Percentiles rank a stretch among this genome's conserved stretches.
phyloP scores from a whole-genome alignment of 2,888 invertebrate genomes.

The Tuberolachnus salignus region DNA sequence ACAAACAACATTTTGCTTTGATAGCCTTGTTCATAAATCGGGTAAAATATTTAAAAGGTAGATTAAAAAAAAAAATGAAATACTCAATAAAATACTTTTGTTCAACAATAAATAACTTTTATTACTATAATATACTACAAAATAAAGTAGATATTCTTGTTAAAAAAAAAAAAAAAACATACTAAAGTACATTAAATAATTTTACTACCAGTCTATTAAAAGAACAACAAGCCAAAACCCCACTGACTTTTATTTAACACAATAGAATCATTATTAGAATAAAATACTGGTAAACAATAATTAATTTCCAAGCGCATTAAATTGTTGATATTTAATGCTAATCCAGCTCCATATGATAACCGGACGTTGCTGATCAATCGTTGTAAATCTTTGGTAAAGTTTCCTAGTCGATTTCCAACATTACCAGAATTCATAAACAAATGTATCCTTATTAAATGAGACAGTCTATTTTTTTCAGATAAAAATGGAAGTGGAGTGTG shows the following conservation, averaged over 20 bases:
- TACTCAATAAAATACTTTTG: conserved; percentile 35
- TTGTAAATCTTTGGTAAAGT: conserved; percentile 62
- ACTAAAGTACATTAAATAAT: conserved; percentile 7
- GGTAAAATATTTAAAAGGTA: not conserved
- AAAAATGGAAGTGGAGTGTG: conserved; percentile 90
- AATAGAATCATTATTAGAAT: conserved; percentile 68
- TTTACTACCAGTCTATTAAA: conserved; percentile 41
- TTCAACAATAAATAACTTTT: conserved; percentile 40
- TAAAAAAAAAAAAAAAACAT: conserved; percentile 18
- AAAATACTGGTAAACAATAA: conserved; percentile 81
- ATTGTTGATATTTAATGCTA: conserved; percentile 82
- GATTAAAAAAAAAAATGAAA: conserved; percentile 18
- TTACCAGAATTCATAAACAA: conserved; percentile 89
- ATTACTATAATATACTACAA: conserved; percentile 50
- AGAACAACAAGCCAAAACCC: conserved; percentile 50
- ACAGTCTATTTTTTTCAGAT: conserved; percentile 77
- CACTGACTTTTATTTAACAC: conserved; percentile 48
- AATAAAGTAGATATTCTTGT: not conserved
- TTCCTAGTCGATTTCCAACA: conserved; percentile 67
- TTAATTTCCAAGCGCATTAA: conserved; percentile 93
- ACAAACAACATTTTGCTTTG: conserved; percentile 47
- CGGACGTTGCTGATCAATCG: conserved; percentile 68
- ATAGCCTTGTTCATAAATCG: conserved; percentile 15
- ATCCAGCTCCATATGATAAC: conserved; percentile 80
- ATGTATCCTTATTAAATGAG: conserved; percentile 85